Base-by-base conservation (phyloP, 2,797 vertebrate genomes). In the Channa striata region DNA sequence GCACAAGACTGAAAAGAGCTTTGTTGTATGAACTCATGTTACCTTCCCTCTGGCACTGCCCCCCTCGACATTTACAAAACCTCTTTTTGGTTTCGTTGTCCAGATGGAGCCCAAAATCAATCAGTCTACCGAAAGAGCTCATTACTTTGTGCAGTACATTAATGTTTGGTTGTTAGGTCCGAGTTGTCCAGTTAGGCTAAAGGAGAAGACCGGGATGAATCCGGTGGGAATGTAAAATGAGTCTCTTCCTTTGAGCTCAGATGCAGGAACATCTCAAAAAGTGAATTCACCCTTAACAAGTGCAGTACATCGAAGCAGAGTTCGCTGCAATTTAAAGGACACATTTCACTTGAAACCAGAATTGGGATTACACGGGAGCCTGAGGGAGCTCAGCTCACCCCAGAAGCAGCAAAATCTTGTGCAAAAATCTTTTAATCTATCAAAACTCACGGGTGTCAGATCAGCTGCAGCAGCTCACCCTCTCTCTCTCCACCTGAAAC, bases 21-120 rank as follows among this genome's bases (percentile, higher is more conserved):
- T 46, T 59, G 37, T 42, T 44, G 19, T 39, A 6, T 23, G 23
- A 50, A 19, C 43, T 66, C 20, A 50, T 44, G 44, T 50, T 68
- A 13, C 57, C 52, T 23, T 20, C 68, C 62, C 53, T 49, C 56
- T 51, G 19, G 64, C 53, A 12, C 37, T 21, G 20, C 64, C 44
- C 68, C 23, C 12, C 21, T 61, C 6, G 47, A 74, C 63, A 78
- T 60, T 58, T 47, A 59, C 59, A 58, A 68, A 77, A 68, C 43
- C 58, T 54, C 54, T 54, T 61, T 50, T 59, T 0, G 0, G 1
- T 62, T 58, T 48, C 0, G 0, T 40, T 49, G 52, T 43, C 34
- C 25, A 51, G 68, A 62, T 56, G 10, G 36, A 61, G 33, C 47
- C 47, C 25, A 57, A 59, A 74, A 36, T 65, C 46, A 54, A 65